Evolutionary conservation across 2,113 vertebrate genomes (phyloP).

Genomic region (Passer domesticus): DNA sequence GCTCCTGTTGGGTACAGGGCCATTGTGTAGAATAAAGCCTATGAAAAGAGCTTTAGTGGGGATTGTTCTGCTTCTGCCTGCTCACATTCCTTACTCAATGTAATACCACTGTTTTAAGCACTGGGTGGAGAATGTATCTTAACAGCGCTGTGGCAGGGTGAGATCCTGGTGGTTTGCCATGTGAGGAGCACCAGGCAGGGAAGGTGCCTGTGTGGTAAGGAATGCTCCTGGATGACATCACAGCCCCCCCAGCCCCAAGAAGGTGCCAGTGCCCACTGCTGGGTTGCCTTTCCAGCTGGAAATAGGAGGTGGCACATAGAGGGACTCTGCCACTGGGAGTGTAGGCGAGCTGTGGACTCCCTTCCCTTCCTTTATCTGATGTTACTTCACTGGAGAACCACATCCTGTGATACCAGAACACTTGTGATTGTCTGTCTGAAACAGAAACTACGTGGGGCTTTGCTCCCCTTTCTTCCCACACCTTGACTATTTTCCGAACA

Average conservation of each 20-base stretch:
- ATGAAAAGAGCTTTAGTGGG: not conserved
- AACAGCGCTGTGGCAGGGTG: not conserved
- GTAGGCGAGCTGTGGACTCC: rapidly evolving
- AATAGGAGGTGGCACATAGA: not conserved
- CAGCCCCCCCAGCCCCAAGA: too few relatives aligned
- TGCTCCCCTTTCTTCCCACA: not conserved
- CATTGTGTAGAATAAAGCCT: not conserved
- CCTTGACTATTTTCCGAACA: not conserved
- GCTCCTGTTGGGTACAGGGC: not conserved
- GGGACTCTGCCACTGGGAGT: not conserved
- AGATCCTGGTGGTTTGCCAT: not conserved
- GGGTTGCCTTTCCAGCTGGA: not conserved
- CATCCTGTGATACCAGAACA: not conserved
- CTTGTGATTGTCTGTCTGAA: not conserved
- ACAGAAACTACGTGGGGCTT: not conserved
- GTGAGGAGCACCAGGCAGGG: not conserved
- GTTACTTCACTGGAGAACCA: not conserved
- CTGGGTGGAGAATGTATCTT: not conserved
- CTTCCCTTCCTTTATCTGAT: not conserved
- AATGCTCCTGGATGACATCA: not conserved
- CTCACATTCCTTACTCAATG: not conserved
- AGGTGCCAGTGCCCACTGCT: not conserved
- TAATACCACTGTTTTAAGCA: not conserved
- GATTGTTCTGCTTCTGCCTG: not conserved
- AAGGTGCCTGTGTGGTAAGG: not conserved